Percentiles rank a stretch among this genome's conserved stretches.
phyloP scores from a whole-genome alignment of 2,797 vertebrate species.

The Hoplostethus atlanticus region DNA sequence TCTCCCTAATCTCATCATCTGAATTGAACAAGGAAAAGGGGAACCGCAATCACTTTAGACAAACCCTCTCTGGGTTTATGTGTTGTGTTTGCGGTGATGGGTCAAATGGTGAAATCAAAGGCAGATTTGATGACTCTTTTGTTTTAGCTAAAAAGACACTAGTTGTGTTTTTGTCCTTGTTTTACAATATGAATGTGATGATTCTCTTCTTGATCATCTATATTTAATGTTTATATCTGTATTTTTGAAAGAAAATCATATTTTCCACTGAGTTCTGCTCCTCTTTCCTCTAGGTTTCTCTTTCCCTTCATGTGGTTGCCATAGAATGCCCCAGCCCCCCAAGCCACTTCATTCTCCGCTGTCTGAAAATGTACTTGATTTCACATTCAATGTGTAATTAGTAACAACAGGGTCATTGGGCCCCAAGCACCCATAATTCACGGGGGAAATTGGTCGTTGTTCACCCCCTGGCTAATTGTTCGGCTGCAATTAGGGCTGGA shows the following conservation, averaged over 20 bases:
- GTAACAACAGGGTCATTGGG: slow-evolving; percentile 89
- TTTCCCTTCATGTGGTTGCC: slow-evolving; percentile 19
- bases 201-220: too few relatives aligned
- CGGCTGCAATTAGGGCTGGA: slow-evolving; percentile 80
- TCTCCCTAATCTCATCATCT: slow-evolving; percentile 82
- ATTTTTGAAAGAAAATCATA: neutral
- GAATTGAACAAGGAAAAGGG: slow-evolving; percentile 74
- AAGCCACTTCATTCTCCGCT: slow-evolving; percentile 69
- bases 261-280: neutral
- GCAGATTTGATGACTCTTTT: slow-evolving; percentile 19
- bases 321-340: slow-evolving; percentile 11
- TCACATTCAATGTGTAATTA: slow-evolving; percentile 91
- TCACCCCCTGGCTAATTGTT: slow-evolving; percentile 84
- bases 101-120: slow-evolving; percentile 76
- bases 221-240: too few relatives aligned
- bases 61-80: slow-evolving; percentile 65
- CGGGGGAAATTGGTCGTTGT: slow-evolving; percentile 85
- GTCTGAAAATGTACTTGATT: slow-evolving; percentile 90
- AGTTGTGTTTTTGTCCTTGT: neutral
- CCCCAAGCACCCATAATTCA: slow-evolving; percentile 88
- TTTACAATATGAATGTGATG: neutral
- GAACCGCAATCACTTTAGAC: slow-evolving; percentile 77
- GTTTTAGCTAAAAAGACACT: slow-evolving; percentile 1
- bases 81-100: slow-evolving; percentile 73
- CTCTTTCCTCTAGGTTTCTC: slow-evolving; percentile 6